These are phyloP conservation scores for Morpho achilles DNA, from an alignment of 2,888 invertebrate species.

Conservation along the genomic window DNA sequence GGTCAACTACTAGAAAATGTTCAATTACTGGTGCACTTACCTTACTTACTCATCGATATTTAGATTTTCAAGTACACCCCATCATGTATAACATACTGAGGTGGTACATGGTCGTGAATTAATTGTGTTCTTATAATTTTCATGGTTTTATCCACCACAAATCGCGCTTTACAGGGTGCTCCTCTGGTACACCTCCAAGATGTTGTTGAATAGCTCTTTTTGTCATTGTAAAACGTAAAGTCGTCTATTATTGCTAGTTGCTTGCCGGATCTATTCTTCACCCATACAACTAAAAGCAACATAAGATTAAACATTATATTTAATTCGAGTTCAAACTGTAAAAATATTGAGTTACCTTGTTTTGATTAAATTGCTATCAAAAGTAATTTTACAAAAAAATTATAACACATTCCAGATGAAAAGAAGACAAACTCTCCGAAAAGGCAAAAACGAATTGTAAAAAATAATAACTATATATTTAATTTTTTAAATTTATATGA, in stretches of 20 bases:
- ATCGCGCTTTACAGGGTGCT: slow-evolving; percentile 13
- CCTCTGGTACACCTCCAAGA: slow-evolving; percentile 7
- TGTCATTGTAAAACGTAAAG: slow-evolving; percentile 37
- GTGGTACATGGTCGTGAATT: slow-evolving; percentile 21
- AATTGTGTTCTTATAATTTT: slow-evolving; percentile 11
- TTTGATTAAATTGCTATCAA: no score
- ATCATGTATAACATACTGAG: slow-evolving; percentile 20
- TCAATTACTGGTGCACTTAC: no score
- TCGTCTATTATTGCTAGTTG: slow-evolving; percentile 36
- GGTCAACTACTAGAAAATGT: no score
- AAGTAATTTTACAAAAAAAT: no score
- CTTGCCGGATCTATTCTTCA: slow-evolving; percentile 34
- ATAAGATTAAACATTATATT: background rate
- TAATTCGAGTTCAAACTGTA: background rate
- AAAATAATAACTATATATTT: no score
- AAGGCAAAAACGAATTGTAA: no score
- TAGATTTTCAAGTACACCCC: slow-evolving; percentile 24
- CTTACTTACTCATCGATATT: background rate
- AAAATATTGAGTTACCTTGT: no score
- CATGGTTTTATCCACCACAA: slow-evolving; percentile 18
- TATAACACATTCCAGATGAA: no score
- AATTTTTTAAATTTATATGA: no score
- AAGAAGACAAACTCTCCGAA: no score
- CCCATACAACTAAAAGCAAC: slow-evolving; percentile 31
- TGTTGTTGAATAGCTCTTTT: slow-evolving; percentile 12